Conservation (phyloP, 2,113 vertebrate species). For the Centrocercus urophasianus region DNA sequence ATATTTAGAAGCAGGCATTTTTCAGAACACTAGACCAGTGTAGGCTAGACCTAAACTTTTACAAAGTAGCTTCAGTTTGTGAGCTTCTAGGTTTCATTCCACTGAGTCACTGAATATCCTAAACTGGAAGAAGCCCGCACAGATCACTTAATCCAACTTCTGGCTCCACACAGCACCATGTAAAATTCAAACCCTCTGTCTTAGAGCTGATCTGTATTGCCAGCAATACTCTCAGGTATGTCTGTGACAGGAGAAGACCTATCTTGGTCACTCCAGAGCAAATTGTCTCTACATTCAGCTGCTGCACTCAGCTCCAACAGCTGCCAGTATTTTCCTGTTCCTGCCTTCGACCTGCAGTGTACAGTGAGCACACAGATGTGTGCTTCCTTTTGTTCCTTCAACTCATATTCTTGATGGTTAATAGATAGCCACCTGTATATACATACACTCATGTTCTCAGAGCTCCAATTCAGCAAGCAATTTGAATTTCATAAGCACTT, state of each 20-base stretch:
- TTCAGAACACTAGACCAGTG: not conserved
- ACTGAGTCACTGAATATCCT: not conserved
- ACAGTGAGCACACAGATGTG: too few relatives aligned
- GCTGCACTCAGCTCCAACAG: too few relatives aligned
- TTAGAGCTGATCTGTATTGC: not conserved
- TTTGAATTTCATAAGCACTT: not conserved
- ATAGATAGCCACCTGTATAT: accelerated
- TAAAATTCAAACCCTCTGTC: not conserved
- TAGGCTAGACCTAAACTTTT: not conserved
- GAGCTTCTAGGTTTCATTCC: not conserved
- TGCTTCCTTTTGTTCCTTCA: too few relatives aligned
- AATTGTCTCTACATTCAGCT: too few relatives aligned
- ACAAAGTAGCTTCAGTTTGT: not conserved
- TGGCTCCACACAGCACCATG: not conserved
- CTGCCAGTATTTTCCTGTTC: too few relatives aligned
- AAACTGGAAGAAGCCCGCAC: not conserved
- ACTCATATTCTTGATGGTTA: too few relatives aligned
- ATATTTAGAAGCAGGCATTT: accelerated
- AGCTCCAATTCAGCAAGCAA: not conserved
- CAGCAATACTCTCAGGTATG: accelerated
- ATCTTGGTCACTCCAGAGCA: too few relatives aligned
- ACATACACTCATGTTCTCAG: not conserved
- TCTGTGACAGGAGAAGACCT: not conserved
- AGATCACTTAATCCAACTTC: not conserved
- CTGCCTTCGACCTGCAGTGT: too few relatives aligned